Conservation (phyloP, 2,797 vertebrate genomes). For the Chrysocyon brachyurus region DNA sequence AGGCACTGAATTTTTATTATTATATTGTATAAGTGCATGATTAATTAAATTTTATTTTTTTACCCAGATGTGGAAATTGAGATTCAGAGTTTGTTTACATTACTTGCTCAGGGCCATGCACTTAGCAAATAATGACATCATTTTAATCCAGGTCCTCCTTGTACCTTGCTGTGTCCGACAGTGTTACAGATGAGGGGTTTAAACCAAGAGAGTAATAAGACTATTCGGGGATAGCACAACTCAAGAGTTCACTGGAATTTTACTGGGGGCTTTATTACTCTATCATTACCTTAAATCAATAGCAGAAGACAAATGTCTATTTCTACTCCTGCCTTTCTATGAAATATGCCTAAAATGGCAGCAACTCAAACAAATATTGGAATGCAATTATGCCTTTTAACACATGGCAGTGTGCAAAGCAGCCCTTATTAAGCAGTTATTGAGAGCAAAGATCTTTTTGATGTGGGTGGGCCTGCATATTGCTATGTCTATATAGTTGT, state of each 20-base stretch:
- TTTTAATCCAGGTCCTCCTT: slow-evolving; percentile 38
- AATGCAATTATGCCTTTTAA: slow-evolving; percentile 47
- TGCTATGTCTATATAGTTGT: not conserved
- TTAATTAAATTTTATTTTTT: slow-evolving; percentile 55
- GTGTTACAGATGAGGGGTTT: not conserved
- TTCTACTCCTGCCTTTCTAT: not conserved
- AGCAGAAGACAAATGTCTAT: slow-evolving; percentile 21
- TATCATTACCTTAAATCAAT: slow-evolving; percentile 40
- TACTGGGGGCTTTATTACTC: not conserved
- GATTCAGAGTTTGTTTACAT: slow-evolving; percentile 9
- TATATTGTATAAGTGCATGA: not conserved
- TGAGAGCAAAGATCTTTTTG: slow-evolving; percentile 18
- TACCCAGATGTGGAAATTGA: slow-evolving; percentile 16
- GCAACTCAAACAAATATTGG: slow-evolving; percentile 35
- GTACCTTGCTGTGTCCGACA: not conserved
- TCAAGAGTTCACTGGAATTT: not conserved
- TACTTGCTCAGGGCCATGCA: not conserved
- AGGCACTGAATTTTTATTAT: slow-evolving; percentile 35
- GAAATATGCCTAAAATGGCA: slow-evolving; percentile 48
- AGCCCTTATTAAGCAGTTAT: not conserved
- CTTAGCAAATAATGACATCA: not conserved
- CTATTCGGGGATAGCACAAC: not conserved
- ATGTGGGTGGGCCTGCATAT: not conserved
- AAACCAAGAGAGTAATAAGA: not conserved
- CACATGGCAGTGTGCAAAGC: not conserved